Evolutionary conservation across 2,888 invertebrate genomes (phyloP), one percentile per base, ranked within the genome.

Genomic region (Zaprionus lineosus): DNA sequence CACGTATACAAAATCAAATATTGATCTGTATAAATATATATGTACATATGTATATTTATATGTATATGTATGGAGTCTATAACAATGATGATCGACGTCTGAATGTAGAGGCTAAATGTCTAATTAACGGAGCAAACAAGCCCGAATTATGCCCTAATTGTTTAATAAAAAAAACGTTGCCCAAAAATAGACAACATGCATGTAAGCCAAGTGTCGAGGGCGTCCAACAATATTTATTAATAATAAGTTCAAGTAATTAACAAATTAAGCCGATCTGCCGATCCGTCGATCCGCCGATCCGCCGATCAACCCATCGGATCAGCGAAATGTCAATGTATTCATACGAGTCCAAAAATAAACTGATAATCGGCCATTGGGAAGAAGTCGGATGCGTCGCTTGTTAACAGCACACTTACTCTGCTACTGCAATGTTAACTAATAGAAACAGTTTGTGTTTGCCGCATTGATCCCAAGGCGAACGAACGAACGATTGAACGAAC

Each of bases 131-230:
- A 34, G 39, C 66, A 60, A 63, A 69, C 59, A 53, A 58, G 57
- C 2, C 44, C 40, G 8, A 48, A 44, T 31, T 47, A 48, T 40
- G 58, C 69, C 33, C 63, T 63, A 78, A 76, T 73, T 79, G 69
- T 60, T 79, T 69, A 69, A 66, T 69, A 73, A 67, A 70, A 69
- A 74, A 68, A 63, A 61, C 8, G 8, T 24, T 75, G 60, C 52
- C 75, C 67, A 55, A 61, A 77, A 74, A 71, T 64, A 58, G 74
- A 48, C 8, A 29, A 48, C 8, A 29, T 40, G 43, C 24, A 29
- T 65, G 52, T 60, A 56, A 59, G 56, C 37, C 53, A 37, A 70
- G 50, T 51, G 26, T 24, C 31, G 57, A 59, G 55, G 71, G 71
- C 63, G 74, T 77, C 58, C 55, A 48, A 48, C 48, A 43, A 51